phyloP scores from a whole-genome alignment of 53 echinoderm and acorn worm species.

The Astropecten irregularis region DNA sequence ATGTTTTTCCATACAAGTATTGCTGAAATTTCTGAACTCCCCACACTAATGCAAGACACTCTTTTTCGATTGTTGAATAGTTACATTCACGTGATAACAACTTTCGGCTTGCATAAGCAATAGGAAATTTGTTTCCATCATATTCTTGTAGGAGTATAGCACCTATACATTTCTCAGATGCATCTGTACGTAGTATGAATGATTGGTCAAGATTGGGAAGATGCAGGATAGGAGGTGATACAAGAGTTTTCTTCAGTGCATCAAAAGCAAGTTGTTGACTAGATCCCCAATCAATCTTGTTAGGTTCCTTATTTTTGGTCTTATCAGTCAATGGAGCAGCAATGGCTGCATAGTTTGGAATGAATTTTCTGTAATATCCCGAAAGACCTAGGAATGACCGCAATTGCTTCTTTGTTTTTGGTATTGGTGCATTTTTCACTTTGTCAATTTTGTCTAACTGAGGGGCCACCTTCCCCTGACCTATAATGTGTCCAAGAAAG shows the following conservation, averaged over 20 bases:
- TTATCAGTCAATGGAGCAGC: no score
- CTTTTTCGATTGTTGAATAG: slow-evolving; percentile 45
- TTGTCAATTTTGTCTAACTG: slow-evolving; percentile 43
- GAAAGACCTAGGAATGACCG: slow-evolving; percentile 65
- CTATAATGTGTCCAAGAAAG: slow-evolving; percentile 59
- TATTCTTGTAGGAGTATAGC: slow-evolving; percentile 22
- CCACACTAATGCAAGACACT: slow-evolving; percentile 49
- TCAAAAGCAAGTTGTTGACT: slow-evolving; percentile 52
- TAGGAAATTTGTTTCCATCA: slow-evolving; percentile 1
- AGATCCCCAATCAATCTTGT: slow-evolving; percentile 46
- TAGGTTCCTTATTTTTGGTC: no score
- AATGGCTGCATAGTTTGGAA: no score
- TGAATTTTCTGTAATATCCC: no score
- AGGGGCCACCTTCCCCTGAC: slow-evolving; percentile 39
- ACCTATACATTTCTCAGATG: slow-evolving; percentile 15
- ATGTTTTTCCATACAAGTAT: slow-evolving; percentile 32
- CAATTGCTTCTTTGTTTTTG: slow-evolving; percentile 70
- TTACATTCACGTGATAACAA: not conserved
- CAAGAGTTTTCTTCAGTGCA: slow-evolving; percentile 43
- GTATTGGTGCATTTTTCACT: slow-evolving; percentile 33
- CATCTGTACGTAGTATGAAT: slow-evolving; percentile 42
- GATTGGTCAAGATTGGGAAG: slow-evolving; percentile 42
- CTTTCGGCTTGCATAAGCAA: slow-evolving; percentile 54
- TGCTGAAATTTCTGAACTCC: slow-evolving; percentile 22
- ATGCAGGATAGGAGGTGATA: slow-evolving; percentile 34